Percentiles rank a stretch among this genome's conserved stretches.
These are phyloP conservation scores for Pseudorhiza aurosa DNA, from an alignment of 30 jellyfish, hydroid and myxozoan species.

Conservation along the genomic window DNA sequence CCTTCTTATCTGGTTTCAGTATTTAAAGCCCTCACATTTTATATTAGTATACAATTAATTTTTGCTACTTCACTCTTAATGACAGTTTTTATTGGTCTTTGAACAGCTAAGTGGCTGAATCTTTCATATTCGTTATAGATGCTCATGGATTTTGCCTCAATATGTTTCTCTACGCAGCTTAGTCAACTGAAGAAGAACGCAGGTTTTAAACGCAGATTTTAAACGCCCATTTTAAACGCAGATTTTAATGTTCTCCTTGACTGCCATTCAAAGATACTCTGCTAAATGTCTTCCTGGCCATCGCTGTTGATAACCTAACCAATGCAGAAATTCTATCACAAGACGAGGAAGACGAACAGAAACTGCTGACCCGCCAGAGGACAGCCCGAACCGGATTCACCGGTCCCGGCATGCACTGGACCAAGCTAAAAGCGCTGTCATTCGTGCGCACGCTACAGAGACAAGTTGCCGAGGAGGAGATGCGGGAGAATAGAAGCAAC, in stretches of 20 bases:
- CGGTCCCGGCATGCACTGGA: constrained; percentile 63
- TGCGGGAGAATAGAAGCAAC: constrained; percentile 14
- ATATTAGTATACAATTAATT: too few relatives aligned
- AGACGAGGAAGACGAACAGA: constrained; percentile 90
- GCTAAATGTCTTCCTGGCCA: constrained; percentile 91
- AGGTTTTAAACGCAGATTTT: too few relatives aligned
- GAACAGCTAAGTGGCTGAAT: too few relatives aligned
- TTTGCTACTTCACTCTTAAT: too few relatives aligned
- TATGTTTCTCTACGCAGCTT: too few relatives aligned
- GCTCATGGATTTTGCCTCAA: too few relatives aligned
- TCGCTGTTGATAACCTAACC: constrained; percentile 97
- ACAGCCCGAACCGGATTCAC: constrained; percentile 70
- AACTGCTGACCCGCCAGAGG: constrained; percentile 20
- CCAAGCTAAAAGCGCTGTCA: constrained; percentile 63
- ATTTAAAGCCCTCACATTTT: too few relatives aligned
- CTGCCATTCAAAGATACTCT: constrained; percentile 75
- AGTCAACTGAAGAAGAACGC: too few relatives aligned
- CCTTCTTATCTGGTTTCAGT: too few relatives aligned
- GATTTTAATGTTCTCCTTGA: constrained; percentile 34
- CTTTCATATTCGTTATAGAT: too few relatives aligned
- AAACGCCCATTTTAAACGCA: too few relatives aligned
- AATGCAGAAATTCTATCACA: constrained; percentile 95
- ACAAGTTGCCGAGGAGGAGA: constrained; percentile 68
- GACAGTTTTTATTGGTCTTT: too few relatives aligned
- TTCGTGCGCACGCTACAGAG: constrained; percentile 75